Percentiles rank a stretch among this genome's conserved stretches.
phyloP scores from a whole-genome alignment of 2,888 invertebrate species.

The Drosophila phalerata region DNA sequence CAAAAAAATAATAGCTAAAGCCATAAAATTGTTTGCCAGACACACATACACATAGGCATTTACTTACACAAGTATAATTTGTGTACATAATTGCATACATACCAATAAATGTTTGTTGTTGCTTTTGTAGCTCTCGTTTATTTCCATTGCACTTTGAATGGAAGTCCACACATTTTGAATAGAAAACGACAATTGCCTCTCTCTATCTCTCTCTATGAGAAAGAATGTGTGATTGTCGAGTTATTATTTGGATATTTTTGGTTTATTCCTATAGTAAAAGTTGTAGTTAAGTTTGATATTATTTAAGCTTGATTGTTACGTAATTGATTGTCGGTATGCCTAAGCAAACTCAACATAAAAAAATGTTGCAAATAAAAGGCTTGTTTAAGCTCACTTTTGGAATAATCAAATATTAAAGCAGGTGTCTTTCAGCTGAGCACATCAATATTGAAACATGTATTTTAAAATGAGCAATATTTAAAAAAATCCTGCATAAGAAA shows the following conservation, averaged over 20 bases:
- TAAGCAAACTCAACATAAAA: no score
- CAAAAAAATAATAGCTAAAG: slow-evolving; percentile 57
- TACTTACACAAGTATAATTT: slow-evolving; percentile 19
- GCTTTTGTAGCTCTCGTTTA: slow-evolving; percentile 20
- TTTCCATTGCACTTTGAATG: slow-evolving; percentile 44
- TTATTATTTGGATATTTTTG: neutral
- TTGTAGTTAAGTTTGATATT: neutral
- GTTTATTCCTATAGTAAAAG: neutral
- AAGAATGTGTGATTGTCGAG: neutral
- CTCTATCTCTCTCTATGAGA: slow-evolving; percentile 13
- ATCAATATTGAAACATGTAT: no score
- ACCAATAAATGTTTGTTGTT: slow-evolving; percentile 1
- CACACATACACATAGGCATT: neutral
- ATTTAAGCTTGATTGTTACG: no score
- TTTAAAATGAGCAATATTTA: no score
- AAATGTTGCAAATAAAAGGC: no score
- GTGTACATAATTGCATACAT: slow-evolving; percentile 38
- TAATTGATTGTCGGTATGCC: no score
- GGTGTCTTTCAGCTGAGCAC: no score
- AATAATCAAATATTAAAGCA: no score
- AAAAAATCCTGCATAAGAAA: no score
- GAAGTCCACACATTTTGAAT: slow-evolving; percentile 51
- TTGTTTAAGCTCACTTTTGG: no score
- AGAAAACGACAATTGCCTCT: slow-evolving; percentile 47
- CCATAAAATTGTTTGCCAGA: slow-evolving; percentile 64